phyloP scores from a whole-genome alignment of 2,113 vertebrate species.

The Percina caprodes region DNA sequence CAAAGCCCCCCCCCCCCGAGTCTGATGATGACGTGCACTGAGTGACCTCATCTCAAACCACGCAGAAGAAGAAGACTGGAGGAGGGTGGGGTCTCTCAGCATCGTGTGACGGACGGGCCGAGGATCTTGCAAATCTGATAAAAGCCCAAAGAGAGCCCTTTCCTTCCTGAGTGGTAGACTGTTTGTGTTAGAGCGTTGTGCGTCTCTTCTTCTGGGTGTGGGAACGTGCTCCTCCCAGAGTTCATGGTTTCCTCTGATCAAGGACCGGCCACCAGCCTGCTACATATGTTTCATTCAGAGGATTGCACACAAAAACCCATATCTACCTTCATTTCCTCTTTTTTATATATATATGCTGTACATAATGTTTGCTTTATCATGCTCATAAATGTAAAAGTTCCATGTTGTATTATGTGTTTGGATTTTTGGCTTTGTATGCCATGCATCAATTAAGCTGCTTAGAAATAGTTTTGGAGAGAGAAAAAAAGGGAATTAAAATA shows the following conservation, averaged over 20 bases:
- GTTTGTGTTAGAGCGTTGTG: constrained; percentile 75
- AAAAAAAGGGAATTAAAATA: no score
- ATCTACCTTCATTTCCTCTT: background rate
- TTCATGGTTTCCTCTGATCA: constrained; percentile 70
- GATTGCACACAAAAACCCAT: no score
- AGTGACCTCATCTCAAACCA: background rate
- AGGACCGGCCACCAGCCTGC: constrained; percentile 31
- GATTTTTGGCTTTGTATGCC: background rate
- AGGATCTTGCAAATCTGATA: constrained; percentile 67
- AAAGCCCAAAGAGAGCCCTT: constrained; percentile 70
- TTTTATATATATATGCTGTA: background rate
- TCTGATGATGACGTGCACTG: background rate
- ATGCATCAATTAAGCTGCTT: background rate
- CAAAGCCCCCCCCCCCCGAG: background rate
- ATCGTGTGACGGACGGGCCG: constrained; percentile 35
- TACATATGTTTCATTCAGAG: background rate
- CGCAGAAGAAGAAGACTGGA: constrained; percentile 7
- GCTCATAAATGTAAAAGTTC: background rate
- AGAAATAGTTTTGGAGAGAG: no score
- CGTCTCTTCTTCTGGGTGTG: constrained; percentile 79
- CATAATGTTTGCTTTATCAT: background rate
- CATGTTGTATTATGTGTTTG: background rate
- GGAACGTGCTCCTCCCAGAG: constrained; percentile 78
- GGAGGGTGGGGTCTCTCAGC: constrained; percentile 21
- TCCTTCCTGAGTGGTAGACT: constrained; percentile 78